phyloP scores from a whole-genome alignment of 2,888 invertebrate genomes.

The Drosophila mettleri region DNA sequence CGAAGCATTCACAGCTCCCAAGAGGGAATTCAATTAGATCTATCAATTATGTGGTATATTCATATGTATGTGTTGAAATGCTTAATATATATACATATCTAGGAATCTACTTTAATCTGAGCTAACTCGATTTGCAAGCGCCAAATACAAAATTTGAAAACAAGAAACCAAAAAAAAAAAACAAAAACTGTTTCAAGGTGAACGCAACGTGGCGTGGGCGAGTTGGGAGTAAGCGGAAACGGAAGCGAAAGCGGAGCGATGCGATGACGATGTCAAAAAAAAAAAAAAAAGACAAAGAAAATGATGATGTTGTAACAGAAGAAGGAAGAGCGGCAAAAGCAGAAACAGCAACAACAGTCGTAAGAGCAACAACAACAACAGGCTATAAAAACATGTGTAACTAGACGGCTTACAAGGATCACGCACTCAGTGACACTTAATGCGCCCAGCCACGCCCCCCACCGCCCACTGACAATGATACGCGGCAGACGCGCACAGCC shows the following conservation, averaged over 20 bases:
- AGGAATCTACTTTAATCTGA: background rate
- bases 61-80: no score
- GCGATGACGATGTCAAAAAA: slow-evolving; percentile 44
- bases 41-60: no score
- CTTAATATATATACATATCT: background rate
- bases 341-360: slow-evolving; percentile 7
- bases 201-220: background rate
- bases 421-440: slow-evolving; percentile 79
- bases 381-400: slow-evolving; percentile 79
- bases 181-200: slow-evolving; percentile 2
- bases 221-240: background rate
- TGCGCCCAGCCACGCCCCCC: slow-evolving; percentile 44
- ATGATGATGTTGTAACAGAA: slow-evolving; percentile 22
- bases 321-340: slow-evolving; percentile 4
- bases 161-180: background rate
- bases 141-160: background rate
- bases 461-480: slow-evolving; percentile 26
- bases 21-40: no score
- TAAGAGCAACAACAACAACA: slow-evolving; percentile 2
- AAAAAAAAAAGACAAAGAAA: slow-evolving; percentile 19
- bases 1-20: no score
- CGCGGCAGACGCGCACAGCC: slow-evolving; percentile 33
- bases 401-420: slow-evolving; percentile 78
- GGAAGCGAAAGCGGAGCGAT: no score
- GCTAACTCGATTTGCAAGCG: background rate